phyloP scores from a whole-genome alignment of 2,797 vertebrate species.

The Salmo trutta region DNA sequence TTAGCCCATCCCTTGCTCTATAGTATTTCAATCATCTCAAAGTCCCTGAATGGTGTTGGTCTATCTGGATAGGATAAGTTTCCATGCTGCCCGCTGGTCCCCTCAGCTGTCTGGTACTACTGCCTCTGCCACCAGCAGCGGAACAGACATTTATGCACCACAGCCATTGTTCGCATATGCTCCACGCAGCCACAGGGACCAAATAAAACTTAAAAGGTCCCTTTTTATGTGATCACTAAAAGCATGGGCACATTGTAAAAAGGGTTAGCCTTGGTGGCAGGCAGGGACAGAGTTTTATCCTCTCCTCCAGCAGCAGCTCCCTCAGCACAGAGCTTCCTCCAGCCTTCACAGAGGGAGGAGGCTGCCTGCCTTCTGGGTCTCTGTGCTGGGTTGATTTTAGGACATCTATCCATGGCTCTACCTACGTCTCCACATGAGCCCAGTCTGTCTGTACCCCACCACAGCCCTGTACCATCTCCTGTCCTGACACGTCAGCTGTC shows the following conservation, averaged over 20 bases:
- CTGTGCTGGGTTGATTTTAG: neutral
- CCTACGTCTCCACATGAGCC: neutral
- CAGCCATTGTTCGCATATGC: conserved; percentile 62
- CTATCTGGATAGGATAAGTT: too few relatives aligned
- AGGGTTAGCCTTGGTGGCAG: conserved; percentile 48
- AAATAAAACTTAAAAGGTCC: conserved; percentile 78
- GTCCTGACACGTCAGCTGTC: neutral
- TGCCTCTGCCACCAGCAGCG: conserved; percentile 23
- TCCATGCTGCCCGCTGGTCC: neutral
- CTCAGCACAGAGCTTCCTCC: neutral
- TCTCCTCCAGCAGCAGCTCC: conserved; percentile 1
- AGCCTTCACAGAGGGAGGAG: conserved; percentile 4
- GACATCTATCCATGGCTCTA: neutral
- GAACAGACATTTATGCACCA: conserved; percentile 49
- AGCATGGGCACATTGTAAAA: conserved; percentile 63
- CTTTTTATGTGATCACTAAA: conserved; percentile 79
- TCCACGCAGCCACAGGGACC: conserved; percentile 59
- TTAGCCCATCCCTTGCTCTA: neutral
- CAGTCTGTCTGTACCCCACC: neutral
- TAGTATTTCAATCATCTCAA: too few relatives aligned
- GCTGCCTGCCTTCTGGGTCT: neutral
- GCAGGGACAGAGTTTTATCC: conserved; percentile 47
- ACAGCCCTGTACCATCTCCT: neutral
- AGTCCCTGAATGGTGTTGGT: too few relatives aligned
- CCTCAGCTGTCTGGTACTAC: neutral